These are phyloP conservation scores for Muschampia plurimacula DNA, from an alignment of 2,888 invertebrate genomes.

Conservation along the genomic window DNA sequence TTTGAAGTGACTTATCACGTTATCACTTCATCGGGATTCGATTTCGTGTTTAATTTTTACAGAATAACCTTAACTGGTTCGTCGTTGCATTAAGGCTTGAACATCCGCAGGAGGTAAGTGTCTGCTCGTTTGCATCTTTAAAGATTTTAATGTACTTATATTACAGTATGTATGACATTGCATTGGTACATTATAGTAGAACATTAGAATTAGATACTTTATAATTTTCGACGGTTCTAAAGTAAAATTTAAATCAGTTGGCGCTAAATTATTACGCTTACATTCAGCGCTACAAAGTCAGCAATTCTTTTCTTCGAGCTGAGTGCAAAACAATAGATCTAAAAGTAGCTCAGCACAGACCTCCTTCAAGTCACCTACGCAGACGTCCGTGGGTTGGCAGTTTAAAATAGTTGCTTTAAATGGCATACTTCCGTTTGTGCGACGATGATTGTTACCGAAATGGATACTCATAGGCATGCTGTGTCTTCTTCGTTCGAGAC, in stretches of 20 bases:
- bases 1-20: too few relatives aligned
- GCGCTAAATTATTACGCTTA: background rate
- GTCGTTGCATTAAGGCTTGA: too few relatives aligned
- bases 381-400: slow-evolving; percentile 55
- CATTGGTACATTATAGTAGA: too few relatives aligned
- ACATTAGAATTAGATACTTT: too few relatives aligned
- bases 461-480: slow-evolving; percentile 18
- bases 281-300: background rate
- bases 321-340: slow-evolving; percentile 34
- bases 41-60: too few relatives aligned
- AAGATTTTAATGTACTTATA: too few relatives aligned
- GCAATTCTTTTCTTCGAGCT: background rate
- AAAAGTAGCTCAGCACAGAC: slow-evolving; percentile 38
- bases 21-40: too few relatives aligned
- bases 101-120: too few relatives aligned
- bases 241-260: background rate
- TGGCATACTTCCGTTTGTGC: slow-evolving; percentile 61
- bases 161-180: too few relatives aligned
- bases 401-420: slow-evolving; percentile 68
- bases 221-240: too few relatives aligned
- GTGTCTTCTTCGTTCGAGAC: slow-evolving; percentile 11
- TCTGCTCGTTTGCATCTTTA: too few relatives aligned
- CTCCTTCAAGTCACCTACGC: slow-evolving; percentile 36
- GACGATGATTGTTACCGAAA: slow-evolving; percentile 41
- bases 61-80: too few relatives aligned